A percentile compares a stretch with the other conserved stretches of the same genome.
phyloP scores from a whole-genome alignment of 2,888 invertebrate genomes.

The Macaria notata region DNA sequence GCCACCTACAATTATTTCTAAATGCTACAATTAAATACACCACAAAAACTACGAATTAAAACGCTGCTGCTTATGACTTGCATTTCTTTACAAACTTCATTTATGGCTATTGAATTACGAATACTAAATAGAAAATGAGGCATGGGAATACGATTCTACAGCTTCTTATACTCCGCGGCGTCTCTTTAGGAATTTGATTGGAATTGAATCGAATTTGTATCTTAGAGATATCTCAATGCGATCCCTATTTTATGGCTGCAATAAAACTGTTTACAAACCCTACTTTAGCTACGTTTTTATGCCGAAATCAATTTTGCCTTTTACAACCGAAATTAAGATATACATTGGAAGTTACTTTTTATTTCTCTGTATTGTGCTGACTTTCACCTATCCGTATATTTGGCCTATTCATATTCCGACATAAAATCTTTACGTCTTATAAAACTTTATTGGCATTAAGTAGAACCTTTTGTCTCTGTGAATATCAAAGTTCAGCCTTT shows the following conservation, averaged over 20 bases:
- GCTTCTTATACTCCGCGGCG: constrained; percentile 34
- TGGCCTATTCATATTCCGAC: constrained; percentile 19
- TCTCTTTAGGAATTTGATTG: constrained; percentile 47
- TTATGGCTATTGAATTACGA: constrained; percentile 66
- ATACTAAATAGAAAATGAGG: constrained; percentile 65
- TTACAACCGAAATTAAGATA: constrained; percentile 38
- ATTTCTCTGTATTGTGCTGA: constrained; percentile 24
- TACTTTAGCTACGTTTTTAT: constrained; percentile 34
- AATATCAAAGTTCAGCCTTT: constrained; percentile 27
- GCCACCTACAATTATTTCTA: too few relatives aligned
- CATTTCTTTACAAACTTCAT: constrained; percentile 42
- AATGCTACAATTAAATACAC: too few relatives aligned
- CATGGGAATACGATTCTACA: constrained; percentile 57
- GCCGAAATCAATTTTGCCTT: constrained; percentile 31
- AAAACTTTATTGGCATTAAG: constrained; percentile 22
- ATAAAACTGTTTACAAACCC: constrained; percentile 42
- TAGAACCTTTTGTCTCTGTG: constrained; percentile 26
- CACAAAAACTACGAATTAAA: not conserved
- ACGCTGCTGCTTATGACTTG: constrained; percentile 44
- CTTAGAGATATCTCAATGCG: constrained; percentile 33
- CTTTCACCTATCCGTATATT: constrained; percentile 15
- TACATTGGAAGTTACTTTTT: constrained; percentile 28
- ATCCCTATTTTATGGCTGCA: constrained; percentile 35
- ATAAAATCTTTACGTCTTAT: constrained; percentile 29
- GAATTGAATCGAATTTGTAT: constrained; percentile 48